Evolutionary conservation across 2,888 invertebrate genomes (phyloP), one percentile per base, ranked within the genome.

Genomic region (Spodoptera littoralis): DNA sequence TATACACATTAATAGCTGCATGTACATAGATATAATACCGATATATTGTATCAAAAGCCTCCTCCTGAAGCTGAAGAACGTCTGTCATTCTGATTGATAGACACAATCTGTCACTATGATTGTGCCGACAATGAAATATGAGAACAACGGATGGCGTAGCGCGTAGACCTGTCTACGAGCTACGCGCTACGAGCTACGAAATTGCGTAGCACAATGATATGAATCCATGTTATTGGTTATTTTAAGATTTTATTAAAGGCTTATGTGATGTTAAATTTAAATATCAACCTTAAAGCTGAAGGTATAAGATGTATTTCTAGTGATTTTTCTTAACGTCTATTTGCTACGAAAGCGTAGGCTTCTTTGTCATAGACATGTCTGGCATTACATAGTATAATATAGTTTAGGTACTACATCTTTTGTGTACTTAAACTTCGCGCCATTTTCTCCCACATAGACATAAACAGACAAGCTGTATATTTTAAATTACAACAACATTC

Each of bases 111-210:
- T 81, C 78, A 70, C 68, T 64, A 68, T 73, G 71, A 80, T 78
- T 76, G 77, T 55, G 57, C 67, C 74, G 48, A 65, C 71, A 70
- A 76, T 80, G 83, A 81, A 81, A 82, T 74, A 81, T 80, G 78
- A 82, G 77, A 70, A 65, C 65, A 70, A 70, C 65, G 72, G 75
- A 63, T 66, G 61, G 62, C 74, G 79, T 74, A 76, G 75, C 66
- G 56, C 64, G 73, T 70, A 72, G 56, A 58, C 48, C 41, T 5
- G 66, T 53, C 79, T 73, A 77, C 68, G 80, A 81, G 82, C 73
- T 83, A 79, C 80, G 80, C 80, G 82, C 73, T 83, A 79, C 80
- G 80, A 81, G 80, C 73, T 83, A 79, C 80, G 82, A 80, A 81
- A 58, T 24, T 6, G 48, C 66, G 70, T 70, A 77, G 77, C 56